Percentiles rank a stretch among this genome's conserved stretches.
Evolutionary conservation across 2,113 vertebrate species (phyloP).

Genomic region (Bagarius yarrelli): DNA sequence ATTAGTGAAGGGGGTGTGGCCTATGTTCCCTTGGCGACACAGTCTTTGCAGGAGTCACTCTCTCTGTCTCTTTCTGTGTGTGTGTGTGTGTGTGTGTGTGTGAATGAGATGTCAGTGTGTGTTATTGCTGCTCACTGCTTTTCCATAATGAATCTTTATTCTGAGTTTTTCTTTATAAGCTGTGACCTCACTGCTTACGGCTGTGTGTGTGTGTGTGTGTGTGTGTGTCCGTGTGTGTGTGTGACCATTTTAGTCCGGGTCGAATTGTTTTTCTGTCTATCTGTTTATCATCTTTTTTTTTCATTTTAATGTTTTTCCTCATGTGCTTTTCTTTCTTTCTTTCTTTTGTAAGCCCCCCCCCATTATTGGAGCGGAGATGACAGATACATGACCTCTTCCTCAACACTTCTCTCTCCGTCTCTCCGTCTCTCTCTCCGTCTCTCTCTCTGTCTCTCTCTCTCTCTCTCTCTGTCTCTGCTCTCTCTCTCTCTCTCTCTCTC

Average conservation of each 20-base stretch:
- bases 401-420: neutral
- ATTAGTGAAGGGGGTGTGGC: too few species aligned
- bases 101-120: slow-evolving; percentile 46
- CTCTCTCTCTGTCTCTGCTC: too few species aligned
- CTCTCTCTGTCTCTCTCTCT: neutral
- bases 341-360: too few species aligned
- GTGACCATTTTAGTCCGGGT: too few species aligned
- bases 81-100: neutral
- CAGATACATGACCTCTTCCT: too few species aligned
- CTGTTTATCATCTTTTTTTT: too few species aligned
- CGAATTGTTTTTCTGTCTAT: too few species aligned
- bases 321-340: too few species aligned
- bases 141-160: slow-evolving; percentile 57
- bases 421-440: neutral
- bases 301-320: too few species aligned
- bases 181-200: neutral
- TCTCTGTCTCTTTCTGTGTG: neutral
- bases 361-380: too few species aligned
- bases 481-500: neutral
- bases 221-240: slow-evolving; percentile 6
- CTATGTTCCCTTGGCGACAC: neutral
- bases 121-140: slow-evolving; percentile 53
- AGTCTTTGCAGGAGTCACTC: neutral
- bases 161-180: slow-evolving; percentile 24
- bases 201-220: slow-evolving; percentile 3